These are phyloP conservation scores for Scaptomyza caliginosa DNA, from an alignment of 2,888 invertebrate species.

Conservation along the genomic window DNA sequence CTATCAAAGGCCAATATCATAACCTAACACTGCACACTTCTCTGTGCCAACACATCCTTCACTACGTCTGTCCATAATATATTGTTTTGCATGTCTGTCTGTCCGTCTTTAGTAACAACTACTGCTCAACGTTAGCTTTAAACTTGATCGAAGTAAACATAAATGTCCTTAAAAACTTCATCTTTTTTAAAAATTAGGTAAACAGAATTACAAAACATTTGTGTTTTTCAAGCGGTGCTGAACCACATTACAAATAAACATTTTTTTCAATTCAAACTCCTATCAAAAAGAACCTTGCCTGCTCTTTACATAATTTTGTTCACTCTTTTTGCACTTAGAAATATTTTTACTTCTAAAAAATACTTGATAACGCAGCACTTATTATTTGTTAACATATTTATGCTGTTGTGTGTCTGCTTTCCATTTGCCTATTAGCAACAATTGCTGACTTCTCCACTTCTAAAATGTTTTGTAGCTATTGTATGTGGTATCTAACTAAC, in stretches of 20 bases:
- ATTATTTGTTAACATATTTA: constrained; percentile 7
- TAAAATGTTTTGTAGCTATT: constrained; percentile 12
- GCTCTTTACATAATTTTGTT: constrained; percentile 21
- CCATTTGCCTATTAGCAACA: constrained; percentile 2
- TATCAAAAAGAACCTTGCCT: constrained; percentile 5
- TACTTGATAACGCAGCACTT: constrained; percentile 57
- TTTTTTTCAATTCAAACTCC: too few relatives aligned
- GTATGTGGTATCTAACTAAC: constrained; percentile 40
- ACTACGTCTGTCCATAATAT: constrained; percentile 1
- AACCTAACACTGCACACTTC: constrained; percentile 46
- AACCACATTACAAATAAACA: constrained; percentile 2
- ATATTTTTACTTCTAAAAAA: constrained; percentile 53
- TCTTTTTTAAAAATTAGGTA: not conserved
- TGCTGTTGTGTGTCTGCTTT: constrained; percentile 5
- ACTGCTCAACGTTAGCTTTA: constrained; percentile 22
- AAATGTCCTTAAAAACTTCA: constrained; percentile 11
- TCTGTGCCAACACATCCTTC: constrained; percentile 9
- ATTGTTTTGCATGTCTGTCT: not conserved
- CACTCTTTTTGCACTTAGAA: constrained; percentile 15
- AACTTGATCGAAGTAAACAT: constrained; percentile 18
- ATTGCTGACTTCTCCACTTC: not conserved
- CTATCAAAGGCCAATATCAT: constrained; percentile 66
- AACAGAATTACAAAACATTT: constrained; percentile 26
- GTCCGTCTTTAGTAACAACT: constrained; percentile 32
- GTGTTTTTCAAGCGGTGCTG: not conserved